Base-by-base conservation (phyloP, 2,888 invertebrate genomes). In the Hemithea aestivaria region DNA sequence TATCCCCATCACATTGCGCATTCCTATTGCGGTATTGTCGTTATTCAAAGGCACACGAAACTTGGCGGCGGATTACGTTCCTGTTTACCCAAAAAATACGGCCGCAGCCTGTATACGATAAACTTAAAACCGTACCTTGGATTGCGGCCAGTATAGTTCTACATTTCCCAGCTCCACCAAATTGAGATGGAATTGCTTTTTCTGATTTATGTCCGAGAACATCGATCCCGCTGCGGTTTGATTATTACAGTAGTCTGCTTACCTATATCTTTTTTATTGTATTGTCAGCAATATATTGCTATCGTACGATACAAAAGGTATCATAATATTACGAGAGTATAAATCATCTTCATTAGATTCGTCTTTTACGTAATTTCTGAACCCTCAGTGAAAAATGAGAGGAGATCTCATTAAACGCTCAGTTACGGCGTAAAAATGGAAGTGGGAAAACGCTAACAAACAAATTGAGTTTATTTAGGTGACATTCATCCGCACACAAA, bases 51-150 rank as follows among this genome's bases (percentile, higher is more conserved):
- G 45, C 39, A 55, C 62, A 59, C 42, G 51, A 48, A 53, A 51
- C 44, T 58, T 56, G 48, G 55, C 48, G 35, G 21, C 35, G 53
- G 52, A 59, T 58, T 50, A 52, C 57, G 31, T 53, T 48, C 48
- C 54, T 52, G 46, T 59, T 52, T 56, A 54, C 51, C 53, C 49
- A 49, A 62, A 66, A 66, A 68, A 42, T 45, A 51, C 46, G 38
- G 63, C 53, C 53, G 39, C 46, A 44, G 45, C 34, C 51, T 49
- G 51, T 43, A 57, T 66, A 58, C 55, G 48, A 51, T 51, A 54
- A 70, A 68, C 65, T 73, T 65, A 65, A 66, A 70, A 61, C 43
- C 60, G 47, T 64, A 62, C 62, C 62, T 74, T 73, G 76, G 70
- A 76, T 60, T 58, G 56, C 44, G 50, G 71, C 75, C 73, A 77